Percentiles rank a stretch among this genome's conserved stretches.
Evolutionary conservation across 30 jellyfish, hydroid and myxozoan species (phyloP).

Genomic region (Aurelia aurita): DNA sequence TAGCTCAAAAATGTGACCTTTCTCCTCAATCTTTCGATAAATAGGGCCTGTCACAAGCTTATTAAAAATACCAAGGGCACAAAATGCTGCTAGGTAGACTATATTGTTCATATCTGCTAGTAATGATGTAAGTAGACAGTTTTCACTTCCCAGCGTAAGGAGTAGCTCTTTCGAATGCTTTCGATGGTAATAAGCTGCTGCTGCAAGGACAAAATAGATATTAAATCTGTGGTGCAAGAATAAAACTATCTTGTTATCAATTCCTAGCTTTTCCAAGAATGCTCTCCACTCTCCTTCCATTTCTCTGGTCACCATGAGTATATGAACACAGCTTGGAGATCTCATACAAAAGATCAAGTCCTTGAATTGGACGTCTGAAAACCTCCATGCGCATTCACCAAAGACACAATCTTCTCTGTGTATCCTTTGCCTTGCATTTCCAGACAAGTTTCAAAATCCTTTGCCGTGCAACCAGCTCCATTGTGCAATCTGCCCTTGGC

Average conservation of each 20-base stretch:
- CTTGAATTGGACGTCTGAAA: constrained; percentile 34
- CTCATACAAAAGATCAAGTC: constrained; percentile 29
- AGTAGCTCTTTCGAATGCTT: constrained; percentile 33
- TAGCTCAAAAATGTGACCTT: too few relatives aligned
- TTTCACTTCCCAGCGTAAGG: too few relatives aligned
- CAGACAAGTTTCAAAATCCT: too few relatives aligned
- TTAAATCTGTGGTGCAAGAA: constrained; percentile 41
- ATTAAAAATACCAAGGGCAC: neutral
- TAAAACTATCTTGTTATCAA: constrained; percentile 13
- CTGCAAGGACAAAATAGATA: constrained; percentile 56
- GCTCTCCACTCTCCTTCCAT: constrained; percentile 64
- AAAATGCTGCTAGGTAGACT: too few relatives aligned
- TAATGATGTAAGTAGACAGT: too few relatives aligned
- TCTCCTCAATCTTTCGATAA: neutral
- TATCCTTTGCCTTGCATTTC: too few relatives aligned
- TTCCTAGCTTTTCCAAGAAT: constrained; percentile 25
- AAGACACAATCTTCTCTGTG: constrained; percentile 15
- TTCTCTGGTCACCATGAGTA: constrained; percentile 65
- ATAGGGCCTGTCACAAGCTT: neutral
- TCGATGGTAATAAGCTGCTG: constrained; percentile 49
- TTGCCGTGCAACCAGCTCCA: too few relatives aligned
- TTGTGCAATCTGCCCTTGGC: too few relatives aligned
- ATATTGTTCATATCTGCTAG: too few relatives aligned
- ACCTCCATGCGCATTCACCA: constrained; percentile 50
- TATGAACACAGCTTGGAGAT: constrained; percentile 30